Evolutionary conservation across 2,113 vertebrate genomes (phyloP).

Genomic region (Opisthocomus hoazin): DNA sequence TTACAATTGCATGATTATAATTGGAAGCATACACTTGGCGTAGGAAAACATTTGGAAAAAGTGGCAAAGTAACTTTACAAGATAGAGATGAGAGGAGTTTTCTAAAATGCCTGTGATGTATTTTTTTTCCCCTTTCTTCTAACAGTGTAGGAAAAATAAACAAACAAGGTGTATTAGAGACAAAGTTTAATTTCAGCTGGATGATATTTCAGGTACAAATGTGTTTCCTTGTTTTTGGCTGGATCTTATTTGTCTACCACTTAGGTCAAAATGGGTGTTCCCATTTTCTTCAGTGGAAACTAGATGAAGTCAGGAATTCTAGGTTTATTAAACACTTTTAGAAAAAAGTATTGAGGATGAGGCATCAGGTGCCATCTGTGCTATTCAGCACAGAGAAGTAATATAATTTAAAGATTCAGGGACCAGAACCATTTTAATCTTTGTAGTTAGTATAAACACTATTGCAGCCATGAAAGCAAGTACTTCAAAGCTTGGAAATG

Average conservation of each 20-base stretch:
- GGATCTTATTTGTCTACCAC: neutral
- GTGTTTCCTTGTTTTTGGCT: neutral
- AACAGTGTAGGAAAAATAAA: neutral
- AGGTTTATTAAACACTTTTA: neutral
- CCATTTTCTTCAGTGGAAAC: neutral
- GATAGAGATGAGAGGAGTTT: neutral
- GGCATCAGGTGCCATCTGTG: neutral
- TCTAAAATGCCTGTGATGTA: neutral
- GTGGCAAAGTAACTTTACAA: neutral
- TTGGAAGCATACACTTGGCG: neutral
- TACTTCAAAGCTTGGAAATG: neutral
- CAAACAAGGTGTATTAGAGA: neutral
- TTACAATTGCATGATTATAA: neutral
- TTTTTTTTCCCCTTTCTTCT: neutral
- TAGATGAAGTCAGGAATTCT: neutral
- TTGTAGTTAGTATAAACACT: neutral
- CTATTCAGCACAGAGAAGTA: neutral
- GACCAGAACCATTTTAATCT: neutral
- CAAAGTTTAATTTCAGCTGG: neutral
- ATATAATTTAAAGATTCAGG: neutral
- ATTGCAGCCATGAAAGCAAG: neutral
- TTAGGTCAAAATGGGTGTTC: neutral
- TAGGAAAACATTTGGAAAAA: neutral
- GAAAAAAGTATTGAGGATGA: neutral
- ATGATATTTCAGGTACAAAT: neutral